phyloP scores from a whole-genome alignment of 2,888 invertebrate species.

The Ochropacha duplaris region DNA sequence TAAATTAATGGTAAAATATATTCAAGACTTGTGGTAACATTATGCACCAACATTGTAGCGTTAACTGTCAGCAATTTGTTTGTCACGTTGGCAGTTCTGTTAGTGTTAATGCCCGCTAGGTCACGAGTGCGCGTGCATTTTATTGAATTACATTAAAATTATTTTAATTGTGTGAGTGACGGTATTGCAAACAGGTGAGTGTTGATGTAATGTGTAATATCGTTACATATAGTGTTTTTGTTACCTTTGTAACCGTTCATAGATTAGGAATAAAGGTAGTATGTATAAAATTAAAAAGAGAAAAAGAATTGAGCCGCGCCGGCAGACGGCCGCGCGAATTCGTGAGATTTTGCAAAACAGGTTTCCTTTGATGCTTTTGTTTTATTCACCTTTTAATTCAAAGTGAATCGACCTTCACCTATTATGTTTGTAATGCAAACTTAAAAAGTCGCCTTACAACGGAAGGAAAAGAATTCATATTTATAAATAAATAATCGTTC shows the following conservation, averaged over 20 bases:
- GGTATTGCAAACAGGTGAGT: constrained; percentile 43
- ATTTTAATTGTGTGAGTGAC: constrained; percentile 29
- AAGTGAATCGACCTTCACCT: neutral
- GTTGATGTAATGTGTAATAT: constrained; percentile 13
- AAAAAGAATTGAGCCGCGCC: constrained; percentile 52
- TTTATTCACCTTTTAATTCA: constrained; percentile 36
- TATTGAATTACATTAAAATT: constrained; percentile 44
- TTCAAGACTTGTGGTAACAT: constrained; percentile 14
- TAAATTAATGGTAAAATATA: no score
- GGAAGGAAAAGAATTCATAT: no score
- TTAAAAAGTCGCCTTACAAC: no score
- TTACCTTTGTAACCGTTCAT: constrained; percentile 7
- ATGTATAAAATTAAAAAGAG: constrained; percentile 25
- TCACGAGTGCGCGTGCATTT: constrained; percentile 69
- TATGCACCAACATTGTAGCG: constrained; percentile 26
- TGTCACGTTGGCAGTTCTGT: constrained; percentile 62
- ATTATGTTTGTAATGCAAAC: neutral
- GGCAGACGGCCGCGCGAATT: constrained; percentile 51
- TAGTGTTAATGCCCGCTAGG: constrained; percentile 74
- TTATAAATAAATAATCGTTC: neutral
- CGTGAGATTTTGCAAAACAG: constrained; percentile 69
- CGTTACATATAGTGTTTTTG: constrained; percentile 9
- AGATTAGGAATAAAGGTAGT: constrained; percentile 11
- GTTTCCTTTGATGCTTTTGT: constrained; percentile 55
- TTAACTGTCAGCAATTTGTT: constrained; percentile 13